These are phyloP conservation scores for Onychomys leucogaster DNA, from an alignment of 2,797 vertebrate genomes.

Conservation along the genomic window DNA sequence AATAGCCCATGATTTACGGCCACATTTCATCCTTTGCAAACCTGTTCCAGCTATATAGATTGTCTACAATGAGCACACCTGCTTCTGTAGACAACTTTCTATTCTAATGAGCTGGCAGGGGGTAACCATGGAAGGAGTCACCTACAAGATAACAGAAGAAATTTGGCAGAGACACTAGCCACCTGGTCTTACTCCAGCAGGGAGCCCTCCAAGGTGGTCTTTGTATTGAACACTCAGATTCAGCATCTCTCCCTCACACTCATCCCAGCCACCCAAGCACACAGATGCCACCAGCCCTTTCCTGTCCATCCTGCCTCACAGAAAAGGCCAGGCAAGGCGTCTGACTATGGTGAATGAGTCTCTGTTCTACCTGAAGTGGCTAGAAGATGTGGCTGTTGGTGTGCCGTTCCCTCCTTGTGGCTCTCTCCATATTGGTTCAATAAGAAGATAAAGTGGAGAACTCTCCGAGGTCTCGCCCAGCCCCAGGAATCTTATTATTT, in stretches of 20 bases:
- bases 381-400: accelerated
- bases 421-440: neutral
- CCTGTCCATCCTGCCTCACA: accelerated
- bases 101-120: no score
- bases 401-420: neutral
- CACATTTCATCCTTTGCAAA: accelerated
- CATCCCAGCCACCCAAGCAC: neutral
- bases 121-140: accelerated
- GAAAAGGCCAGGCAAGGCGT: neutral
- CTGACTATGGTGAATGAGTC: neutral
- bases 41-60: accelerated
- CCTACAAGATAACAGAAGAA: neutral
- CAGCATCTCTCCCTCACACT: neutral
- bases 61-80: accelerated
- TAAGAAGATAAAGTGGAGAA: neutral
- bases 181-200: neutral
- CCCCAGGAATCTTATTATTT: conserved; percentile 29
- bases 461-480: neutral
- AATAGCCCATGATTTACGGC: neutral
- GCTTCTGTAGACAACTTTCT: neutral
- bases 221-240: neutral
- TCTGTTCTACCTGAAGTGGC: accelerated
- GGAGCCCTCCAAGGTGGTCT: neutral
- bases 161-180: neutral
- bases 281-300: neutral